phyloP scores from a whole-genome alignment of 2,113 vertebrate species.

The Xiphophorus maculatus region DNA sequence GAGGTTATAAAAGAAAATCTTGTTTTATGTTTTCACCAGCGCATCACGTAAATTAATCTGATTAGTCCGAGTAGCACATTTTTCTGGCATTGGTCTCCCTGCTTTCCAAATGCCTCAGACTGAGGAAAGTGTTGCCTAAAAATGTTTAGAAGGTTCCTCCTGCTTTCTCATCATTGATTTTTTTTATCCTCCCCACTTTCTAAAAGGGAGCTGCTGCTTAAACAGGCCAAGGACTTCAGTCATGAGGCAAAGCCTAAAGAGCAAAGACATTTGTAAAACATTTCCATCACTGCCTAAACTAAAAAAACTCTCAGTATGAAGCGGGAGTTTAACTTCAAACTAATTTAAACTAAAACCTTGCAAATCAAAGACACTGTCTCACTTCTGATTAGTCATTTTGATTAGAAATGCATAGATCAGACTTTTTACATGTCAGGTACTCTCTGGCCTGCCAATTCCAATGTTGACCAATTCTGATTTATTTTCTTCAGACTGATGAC shows the following conservation, averaged over 20 bases:
- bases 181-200: background rate
- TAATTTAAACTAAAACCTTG: background rate
- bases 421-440: background rate
- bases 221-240: background rate
- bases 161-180: background rate
- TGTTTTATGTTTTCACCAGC: background rate
- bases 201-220: background rate
- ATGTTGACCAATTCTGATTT: background rate
- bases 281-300: background rate
- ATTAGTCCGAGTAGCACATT: no score
- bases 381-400: background rate
- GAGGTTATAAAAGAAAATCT: background rate
- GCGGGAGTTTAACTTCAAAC: background rate
- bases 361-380: background rate
- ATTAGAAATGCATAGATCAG: background rate
- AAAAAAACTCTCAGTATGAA: no score
- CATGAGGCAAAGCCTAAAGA: background rate
- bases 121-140: no score
- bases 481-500: background rate
- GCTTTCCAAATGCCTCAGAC: background rate
- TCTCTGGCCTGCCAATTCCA: background rate
- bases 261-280: background rate
- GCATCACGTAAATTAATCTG: background rate
- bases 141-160: background rate
- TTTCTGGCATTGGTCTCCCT: background rate